phyloP scores from a whole-genome alignment of 2,113 vertebrate genomes.

The Oreochromis tanganicae region DNA sequence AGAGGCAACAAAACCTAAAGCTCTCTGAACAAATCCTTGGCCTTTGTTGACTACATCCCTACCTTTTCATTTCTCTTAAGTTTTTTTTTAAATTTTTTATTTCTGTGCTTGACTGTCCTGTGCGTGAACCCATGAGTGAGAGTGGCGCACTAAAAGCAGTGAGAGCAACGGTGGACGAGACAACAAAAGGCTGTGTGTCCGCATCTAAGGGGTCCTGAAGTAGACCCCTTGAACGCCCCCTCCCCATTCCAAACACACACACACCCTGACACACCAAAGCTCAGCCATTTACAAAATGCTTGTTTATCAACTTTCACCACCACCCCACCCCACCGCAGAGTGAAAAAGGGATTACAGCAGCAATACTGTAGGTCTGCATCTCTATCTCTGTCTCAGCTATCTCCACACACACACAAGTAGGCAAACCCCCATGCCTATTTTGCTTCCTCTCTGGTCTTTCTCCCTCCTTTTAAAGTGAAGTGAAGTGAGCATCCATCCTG shows the following conservation, averaged over 20 bases:
- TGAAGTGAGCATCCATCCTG: conserved; percentile 25
- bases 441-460: neutral
- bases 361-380: conserved; percentile 52
- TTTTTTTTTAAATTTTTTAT: neutral
- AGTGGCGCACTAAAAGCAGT: neutral
- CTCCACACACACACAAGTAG: neutral
- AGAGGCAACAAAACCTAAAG: neutral
- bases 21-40: neutral
- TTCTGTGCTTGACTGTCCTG: neutral
- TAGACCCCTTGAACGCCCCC: neutral
- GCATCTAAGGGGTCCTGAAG: neutral
- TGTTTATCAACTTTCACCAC: conserved; percentile 68
- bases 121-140: neutral
- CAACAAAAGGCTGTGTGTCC: conserved; percentile 38
- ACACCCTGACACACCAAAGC: conserved; percentile 20
- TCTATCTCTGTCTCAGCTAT: conserved; percentile 34
- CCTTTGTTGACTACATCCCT: neutral
- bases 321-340: neutral
- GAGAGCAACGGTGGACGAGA: neutral
- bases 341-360: conserved; percentile 66
- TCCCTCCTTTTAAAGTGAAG: conserved; percentile 12
- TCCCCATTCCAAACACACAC: neutral
- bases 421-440: neutral
- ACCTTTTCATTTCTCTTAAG: neutral
- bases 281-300: conserved; percentile 67